phyloP scores from a whole-genome alignment of 2,797 vertebrate species.

The Myiotriccus ornatus region DNA sequence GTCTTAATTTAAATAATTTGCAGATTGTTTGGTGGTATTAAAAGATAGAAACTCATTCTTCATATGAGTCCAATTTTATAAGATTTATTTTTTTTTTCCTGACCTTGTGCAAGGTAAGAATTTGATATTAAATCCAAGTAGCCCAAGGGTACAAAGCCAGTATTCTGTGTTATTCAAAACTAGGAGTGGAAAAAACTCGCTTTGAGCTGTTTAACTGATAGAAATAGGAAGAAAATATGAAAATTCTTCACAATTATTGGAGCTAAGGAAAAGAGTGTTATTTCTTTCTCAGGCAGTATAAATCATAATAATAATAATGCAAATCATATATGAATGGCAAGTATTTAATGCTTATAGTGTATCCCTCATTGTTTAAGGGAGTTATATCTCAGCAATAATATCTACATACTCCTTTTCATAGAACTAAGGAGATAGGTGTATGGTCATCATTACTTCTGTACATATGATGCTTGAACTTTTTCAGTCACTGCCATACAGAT shows the following conservation, averaged over 20 bases:
- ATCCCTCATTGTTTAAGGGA: background rate
- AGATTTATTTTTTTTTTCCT: slow-evolving; percentile 45
- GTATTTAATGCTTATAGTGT: background rate
- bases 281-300: background rate
- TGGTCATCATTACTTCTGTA: background rate
- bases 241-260: background rate
- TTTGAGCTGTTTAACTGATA: slow-evolving; percentile 41
- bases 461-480: slow-evolving; percentile 3
- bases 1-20: slow-evolving; percentile 89
- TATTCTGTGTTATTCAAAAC: slow-evolving; percentile 50
- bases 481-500: background rate
- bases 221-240: background rate
- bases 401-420: background rate
- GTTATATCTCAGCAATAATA: background rate
- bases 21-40: slow-evolving; percentile 82
- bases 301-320: background rate
- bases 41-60: slow-evolving; percentile 83
- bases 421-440: background rate
- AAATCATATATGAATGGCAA: background rate
- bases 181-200: background rate
- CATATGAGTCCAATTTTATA: slow-evolving; percentile 79
- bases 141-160: slow-evolving; percentile 34
- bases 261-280: background rate
- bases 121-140: slow-evolving; percentile 47
- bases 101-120: slow-evolving; percentile 73